phyloP scores from a whole-genome alignment of 2,888 invertebrate genomes.

The Argynnis bischoffii region DNA sequence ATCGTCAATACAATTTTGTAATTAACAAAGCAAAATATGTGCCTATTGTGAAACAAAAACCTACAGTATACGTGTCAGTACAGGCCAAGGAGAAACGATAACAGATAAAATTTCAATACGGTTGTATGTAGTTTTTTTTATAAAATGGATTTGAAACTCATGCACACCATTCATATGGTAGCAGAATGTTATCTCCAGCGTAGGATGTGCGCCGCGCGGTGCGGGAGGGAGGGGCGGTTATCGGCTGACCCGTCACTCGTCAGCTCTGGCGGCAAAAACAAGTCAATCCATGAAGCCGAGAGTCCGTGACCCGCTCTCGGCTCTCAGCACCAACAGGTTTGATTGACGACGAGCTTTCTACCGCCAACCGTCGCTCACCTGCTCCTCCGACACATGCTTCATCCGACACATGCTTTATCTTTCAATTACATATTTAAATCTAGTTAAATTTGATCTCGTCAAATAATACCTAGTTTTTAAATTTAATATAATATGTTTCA shows the following conservation, averaged over 20 bases:
- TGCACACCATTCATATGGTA: conserved; percentile 3
- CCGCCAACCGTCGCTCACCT: conserved; percentile 15
- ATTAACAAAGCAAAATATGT: conserved; percentile 2
- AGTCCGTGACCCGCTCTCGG: conserved; percentile 26
- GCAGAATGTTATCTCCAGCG: conserved; percentile 26
- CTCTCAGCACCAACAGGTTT: conserved; percentile 24
- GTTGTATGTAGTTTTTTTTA: background rate
- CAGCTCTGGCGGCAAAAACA: conserved; percentile 31
- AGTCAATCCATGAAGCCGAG: conserved; percentile 30
- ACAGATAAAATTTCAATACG: background rate
- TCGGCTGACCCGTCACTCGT: conserved; percentile 26
- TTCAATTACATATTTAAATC: conserved; percentile 4
- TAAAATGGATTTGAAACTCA: background rate
- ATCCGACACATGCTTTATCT: conserved; percentile 12
- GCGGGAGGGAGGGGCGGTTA: conserved; percentile 5
- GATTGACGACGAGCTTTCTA: conserved; percentile 29
- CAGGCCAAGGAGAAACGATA: conserved; percentile 2
- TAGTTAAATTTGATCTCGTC: background rate
- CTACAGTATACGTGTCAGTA: background rate
- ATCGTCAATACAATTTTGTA: too few species aligned
- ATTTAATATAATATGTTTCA: too few species aligned
- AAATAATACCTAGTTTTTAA: too few species aligned
- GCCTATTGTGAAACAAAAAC: background rate
- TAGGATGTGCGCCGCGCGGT: conserved; percentile 7
- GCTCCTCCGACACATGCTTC: conserved; percentile 14